These are phyloP conservation scores for Rhagophthalmus giganteus DNA, from an alignment of 2,888 invertebrate species.

Conservation along the genomic window DNA sequence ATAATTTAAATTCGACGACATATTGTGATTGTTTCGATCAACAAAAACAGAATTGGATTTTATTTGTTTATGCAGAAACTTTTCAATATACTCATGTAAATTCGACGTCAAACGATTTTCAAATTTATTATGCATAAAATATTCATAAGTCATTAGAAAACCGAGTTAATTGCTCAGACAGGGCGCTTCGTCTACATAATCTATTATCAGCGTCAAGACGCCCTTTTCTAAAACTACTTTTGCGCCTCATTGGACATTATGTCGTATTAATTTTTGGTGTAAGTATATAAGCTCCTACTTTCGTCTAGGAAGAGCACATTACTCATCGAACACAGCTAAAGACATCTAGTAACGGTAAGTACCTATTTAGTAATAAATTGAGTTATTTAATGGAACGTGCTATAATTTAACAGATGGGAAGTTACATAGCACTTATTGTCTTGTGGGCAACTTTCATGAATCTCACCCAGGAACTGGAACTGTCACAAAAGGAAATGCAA, in stretches of 20 bases:
- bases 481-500: constrained; percentile 19
- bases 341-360: not conserved
- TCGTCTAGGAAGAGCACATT: not conserved
- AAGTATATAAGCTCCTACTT: not conserved
- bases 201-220: not conserved
- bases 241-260: not conserved
- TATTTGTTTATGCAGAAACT: no score
- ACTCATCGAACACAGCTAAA: not conserved
- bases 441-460: constrained; percentile 10
- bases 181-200: not conserved
- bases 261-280: not conserved
- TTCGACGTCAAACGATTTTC: no score
- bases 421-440: constrained; percentile 8
- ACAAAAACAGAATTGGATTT: no score
- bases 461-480: constrained; percentile 6
- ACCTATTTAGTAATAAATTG: not conserved
- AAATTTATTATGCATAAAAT: no score
- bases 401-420: constrained; percentile 10
- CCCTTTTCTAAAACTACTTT: not conserved
- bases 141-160: not conserved
- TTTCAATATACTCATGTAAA: no score
- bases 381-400: not conserved
- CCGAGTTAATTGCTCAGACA: not conserved
- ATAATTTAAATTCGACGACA: no score
- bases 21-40: no score